A percentile compares a stretch with the other conserved stretches of the same genome.
These are phyloP conservation scores for Drosophila merina DNA, from an alignment of 2,888 invertebrate species.

Conservation along the genomic window DNA sequence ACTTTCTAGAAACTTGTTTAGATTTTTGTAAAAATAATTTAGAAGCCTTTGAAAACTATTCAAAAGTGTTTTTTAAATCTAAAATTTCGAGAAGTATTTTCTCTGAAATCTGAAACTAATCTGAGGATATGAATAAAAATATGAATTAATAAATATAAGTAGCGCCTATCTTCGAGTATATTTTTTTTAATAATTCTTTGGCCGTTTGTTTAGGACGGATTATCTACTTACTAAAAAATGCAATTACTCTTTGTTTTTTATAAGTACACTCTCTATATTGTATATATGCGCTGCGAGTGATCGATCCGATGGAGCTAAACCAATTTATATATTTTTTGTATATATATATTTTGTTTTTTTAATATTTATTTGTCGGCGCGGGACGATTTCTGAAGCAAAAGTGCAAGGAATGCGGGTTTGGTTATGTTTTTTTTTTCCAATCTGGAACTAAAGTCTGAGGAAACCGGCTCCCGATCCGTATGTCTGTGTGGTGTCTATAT, in stretches of 20 bases:
- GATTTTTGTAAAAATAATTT: too few species aligned
- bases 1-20: too few species aligned
- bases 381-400: slow-evolving; percentile 38
- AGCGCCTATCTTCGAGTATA: slow-evolving; percentile 11
- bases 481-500: neutral
- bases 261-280: slow-evolving; percentile 17
- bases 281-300: slow-evolving; percentile 18
- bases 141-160: slow-evolving; percentile 1
- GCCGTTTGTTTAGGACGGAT: slow-evolving; percentile 46
- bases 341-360: slow-evolving; percentile 3
- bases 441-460: slow-evolving; percentile 30
- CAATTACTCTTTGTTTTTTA: slow-evolving; percentile 28
- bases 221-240: slow-evolving; percentile 52
- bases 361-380: slow-evolving; percentile 19
- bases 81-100: too few species aligned
- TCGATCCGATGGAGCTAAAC: slow-evolving; percentile 29
- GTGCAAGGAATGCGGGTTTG: slow-evolving; percentile 20
- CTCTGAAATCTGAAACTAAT: too few species aligned
- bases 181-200: slow-evolving; percentile 21
- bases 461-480: slow-evolving; percentile 32
- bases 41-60: too few species aligned
- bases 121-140: too few species aligned
- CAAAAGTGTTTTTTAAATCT: too few species aligned
- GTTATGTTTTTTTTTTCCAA: slow-evolving; percentile 10
- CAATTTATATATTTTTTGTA: slow-evolving; percentile 12